A percentile compares a stretch with the other conserved stretches of the same genome.
phyloP scores from a whole-genome alignment of 2,113 vertebrate species.

The Pollachius pollachius region DNA sequence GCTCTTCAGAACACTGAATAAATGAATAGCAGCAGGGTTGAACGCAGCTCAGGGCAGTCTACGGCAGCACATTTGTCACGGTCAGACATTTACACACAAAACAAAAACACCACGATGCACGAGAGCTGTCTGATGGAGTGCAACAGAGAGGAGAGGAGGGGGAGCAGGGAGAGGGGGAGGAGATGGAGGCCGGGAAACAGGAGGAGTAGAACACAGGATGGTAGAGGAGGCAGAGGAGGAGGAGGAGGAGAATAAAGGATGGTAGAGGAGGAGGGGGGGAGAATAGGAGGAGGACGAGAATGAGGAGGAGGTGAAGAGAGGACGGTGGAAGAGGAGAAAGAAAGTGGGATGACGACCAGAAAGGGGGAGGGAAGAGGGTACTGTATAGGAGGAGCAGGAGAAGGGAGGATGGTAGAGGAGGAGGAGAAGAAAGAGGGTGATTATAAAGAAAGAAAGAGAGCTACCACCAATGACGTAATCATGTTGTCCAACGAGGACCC shows the following conservation, averaged over 20 bases:
- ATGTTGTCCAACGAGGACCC: not conserved
- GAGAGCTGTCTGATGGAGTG: slow-evolving; percentile 11
- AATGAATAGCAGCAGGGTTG: not conserved
- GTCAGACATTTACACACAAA: slow-evolving; percentile 26
- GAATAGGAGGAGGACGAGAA: no score
- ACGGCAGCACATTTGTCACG: not conserved
- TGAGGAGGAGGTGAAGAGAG: no score
- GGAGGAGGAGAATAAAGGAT: no score
- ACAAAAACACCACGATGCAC: not conserved
- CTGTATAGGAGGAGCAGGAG: no score
- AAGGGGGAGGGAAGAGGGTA: no score
- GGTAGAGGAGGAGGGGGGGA: no score
- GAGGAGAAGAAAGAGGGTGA: no score
- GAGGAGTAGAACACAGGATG: not conserved
- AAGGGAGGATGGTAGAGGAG: no score
- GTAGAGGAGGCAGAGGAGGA: not conserved
- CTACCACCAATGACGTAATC: not conserved
- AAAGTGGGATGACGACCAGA: no score
- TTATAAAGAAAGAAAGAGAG: no score
- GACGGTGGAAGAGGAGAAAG: no score
- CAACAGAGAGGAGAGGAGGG: not conserved
- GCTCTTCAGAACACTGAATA: slow-evolving; percentile 20
- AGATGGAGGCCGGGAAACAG: not conserved
- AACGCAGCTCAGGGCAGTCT: slow-evolving; percentile 10
- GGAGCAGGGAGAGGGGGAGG: not conserved